Conservation (phyloP, 2,797 vertebrate species). For the Rhadinocentrus ornatus region DNA sequence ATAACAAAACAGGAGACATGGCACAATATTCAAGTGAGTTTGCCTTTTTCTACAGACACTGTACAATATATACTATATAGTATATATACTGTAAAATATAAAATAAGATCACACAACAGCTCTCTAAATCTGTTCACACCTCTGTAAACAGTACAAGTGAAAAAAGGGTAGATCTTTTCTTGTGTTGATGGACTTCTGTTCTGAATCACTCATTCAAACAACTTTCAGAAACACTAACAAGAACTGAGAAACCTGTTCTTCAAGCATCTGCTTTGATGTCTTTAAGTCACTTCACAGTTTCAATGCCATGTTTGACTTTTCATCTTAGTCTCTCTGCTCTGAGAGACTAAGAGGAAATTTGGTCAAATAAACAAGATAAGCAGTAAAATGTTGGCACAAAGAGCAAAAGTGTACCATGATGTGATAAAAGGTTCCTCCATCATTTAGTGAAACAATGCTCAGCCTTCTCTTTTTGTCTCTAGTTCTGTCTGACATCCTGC, state of each 20-base stretch:
- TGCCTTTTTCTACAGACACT: slow-evolving; percentile 90
- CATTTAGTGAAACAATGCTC: slow-evolving; percentile 33
- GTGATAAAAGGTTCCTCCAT: slow-evolving; percentile 32
- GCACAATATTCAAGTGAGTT: slow-evolving; percentile 92
- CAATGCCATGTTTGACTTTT: slow-evolving; percentile 48
- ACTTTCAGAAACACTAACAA: slow-evolving; percentile 45
- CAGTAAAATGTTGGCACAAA: slow-evolving; percentile 66
- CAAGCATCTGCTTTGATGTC: slow-evolving; percentile 43
- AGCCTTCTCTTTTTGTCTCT: slow-evolving; percentile 33
- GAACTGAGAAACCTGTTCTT: slow-evolving; percentile 51
- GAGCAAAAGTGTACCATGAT: slow-evolving; percentile 49
- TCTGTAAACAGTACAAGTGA: slow-evolving; percentile 76
- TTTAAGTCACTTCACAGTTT: slow-evolving; percentile 54
- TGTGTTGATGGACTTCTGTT: slow-evolving; percentile 49
- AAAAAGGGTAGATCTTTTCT: slow-evolving; percentile 40
- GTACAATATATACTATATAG: slow-evolving; percentile 57
- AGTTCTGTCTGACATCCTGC: slow-evolving; percentile 94
- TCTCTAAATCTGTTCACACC: slow-evolving; percentile 59
- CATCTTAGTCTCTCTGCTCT: slow-evolving; percentile 33
- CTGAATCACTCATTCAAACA: slow-evolving; percentile 58
- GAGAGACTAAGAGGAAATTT: slow-evolving; percentile 49
- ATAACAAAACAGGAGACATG: slow-evolving; percentile 87
- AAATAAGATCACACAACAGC: slow-evolving; percentile 77
- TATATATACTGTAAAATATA: slow-evolving; percentile 89
- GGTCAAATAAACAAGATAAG: slow-evolving; percentile 63